Evolutionary conservation across 2,888 invertebrate genomes (phyloP).

Genomic region (Amphipyra tragopoginis): DNA sequence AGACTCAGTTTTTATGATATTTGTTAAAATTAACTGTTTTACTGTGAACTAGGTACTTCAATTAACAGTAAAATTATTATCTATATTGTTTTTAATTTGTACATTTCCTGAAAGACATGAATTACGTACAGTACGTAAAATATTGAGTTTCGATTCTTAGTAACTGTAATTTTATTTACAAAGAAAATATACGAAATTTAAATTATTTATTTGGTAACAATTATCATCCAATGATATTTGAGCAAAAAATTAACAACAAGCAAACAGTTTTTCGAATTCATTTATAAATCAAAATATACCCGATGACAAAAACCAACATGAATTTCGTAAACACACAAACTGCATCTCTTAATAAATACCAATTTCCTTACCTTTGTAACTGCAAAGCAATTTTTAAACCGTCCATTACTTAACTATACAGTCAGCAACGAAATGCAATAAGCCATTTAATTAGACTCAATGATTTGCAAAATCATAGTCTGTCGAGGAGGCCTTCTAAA

Average conservation of each 20-base stretch:
- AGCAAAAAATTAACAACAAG: too few relatives aligned
- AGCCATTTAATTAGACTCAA: conserved; percentile 74
- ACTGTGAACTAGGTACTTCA: conserved; percentile 4
- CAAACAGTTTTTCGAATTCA: too few relatives aligned
- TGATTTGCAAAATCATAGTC: conserved; percentile 74
- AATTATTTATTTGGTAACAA: too few relatives aligned
- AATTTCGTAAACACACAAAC: neutral
- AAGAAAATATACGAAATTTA: too few relatives aligned
- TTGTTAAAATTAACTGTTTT: conserved; percentile 19
- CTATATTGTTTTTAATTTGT: conserved; percentile 15
- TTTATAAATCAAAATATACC: too few relatives aligned
- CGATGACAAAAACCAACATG: neutral
- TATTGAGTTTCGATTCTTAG: too few relatives aligned
- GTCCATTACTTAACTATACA: conserved; percentile 56
- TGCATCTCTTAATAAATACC: conserved; percentile 1
- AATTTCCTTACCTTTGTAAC: conserved; percentile 38
- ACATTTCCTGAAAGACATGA: neutral
- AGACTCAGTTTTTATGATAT: conserved; percentile 35
- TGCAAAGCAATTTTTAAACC: conserved; percentile 18
- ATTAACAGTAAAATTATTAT: conserved; percentile 21
- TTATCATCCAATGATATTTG: too few relatives aligned
- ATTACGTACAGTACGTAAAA: too few relatives aligned
- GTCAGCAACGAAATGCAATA: conserved; percentile 53
- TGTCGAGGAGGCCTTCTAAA: conserved; percentile 61
- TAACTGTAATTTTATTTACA: too few relatives aligned